Percentiles rank a stretch among this genome's conserved stretches.
phyloP scores from a whole-genome alignment of 1,140 invertebrate genomes.

The Yoshiicerus persimilis region DNA sequence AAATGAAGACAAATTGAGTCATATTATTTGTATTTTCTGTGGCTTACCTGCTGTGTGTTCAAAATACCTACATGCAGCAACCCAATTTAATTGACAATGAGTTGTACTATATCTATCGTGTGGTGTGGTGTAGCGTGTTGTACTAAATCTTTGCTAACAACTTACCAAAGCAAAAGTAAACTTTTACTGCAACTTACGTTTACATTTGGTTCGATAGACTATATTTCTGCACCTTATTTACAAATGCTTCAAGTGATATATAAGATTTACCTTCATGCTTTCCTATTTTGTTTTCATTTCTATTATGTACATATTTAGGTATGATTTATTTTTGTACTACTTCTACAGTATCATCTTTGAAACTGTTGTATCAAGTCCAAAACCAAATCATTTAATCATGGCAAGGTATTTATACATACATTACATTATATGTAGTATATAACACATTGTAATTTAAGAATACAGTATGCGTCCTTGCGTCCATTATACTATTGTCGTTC shows the following conservation, averaged over 20 bases:
- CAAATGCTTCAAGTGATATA: no score
- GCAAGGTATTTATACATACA: not conserved
- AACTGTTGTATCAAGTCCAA: not conserved
- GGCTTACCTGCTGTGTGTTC: not conserved
- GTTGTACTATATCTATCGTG: not conserved
- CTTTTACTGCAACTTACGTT: not conserved
- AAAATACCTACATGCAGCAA: not conserved
- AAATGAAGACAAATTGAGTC: not conserved
- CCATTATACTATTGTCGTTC: not conserved
- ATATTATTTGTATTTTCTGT: not conserved
- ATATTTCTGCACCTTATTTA: not conserved
- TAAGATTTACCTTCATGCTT: not conserved
- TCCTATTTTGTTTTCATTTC: not conserved
- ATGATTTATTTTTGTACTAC: not conserved
- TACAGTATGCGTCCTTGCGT: not conserved
- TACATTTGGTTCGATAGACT: no score
- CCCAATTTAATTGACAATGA: slow-evolving; percentile 1
- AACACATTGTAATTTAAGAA: not conserved
- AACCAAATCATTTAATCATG: not conserved
- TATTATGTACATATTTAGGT: not conserved
- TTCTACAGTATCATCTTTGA: not conserved
- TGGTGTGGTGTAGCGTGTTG: not conserved
- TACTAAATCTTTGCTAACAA: not conserved
- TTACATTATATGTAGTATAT: not conserved
- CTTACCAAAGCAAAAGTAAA: not conserved